Percentiles rank a stretch among this genome's conserved stretches.
These are phyloP conservation scores for Pterocles orientalis DNA, from an alignment of 2,113 vertebrate species.

Conservation along the genomic window DNA sequence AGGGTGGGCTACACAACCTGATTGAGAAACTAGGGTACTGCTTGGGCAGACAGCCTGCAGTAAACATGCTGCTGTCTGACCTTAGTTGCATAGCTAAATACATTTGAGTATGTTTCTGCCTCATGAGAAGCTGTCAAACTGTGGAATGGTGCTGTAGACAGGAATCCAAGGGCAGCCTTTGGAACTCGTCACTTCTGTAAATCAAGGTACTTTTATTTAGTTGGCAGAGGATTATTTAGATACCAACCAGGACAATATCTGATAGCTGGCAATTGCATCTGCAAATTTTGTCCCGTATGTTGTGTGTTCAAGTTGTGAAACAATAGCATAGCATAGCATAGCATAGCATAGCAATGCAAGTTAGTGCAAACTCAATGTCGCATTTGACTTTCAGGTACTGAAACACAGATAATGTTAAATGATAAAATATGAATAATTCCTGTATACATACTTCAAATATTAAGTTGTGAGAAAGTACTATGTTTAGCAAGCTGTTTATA, in stretches of 20 bases:
- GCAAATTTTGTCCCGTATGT: not conserved
- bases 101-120: not conserved
- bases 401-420: not conserved
- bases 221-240: not conserved
- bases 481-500: not conserved
- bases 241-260: not conserved
- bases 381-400: not conserved
- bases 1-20: not conserved
- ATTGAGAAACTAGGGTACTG: not conserved
- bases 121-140: not conserved
- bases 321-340: not conserved
- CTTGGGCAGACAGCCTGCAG: not conserved
- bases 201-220: not conserved
- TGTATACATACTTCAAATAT: not conserved
- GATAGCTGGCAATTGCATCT: not conserved
- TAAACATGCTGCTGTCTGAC: not conserved
- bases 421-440: not conserved
- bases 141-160: not conserved
- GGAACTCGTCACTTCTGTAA: not conserved
- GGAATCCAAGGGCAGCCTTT: not conserved
- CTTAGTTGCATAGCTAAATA: not conserved
- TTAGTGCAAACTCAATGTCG: not conserved
- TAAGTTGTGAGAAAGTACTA: not conserved
- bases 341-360: not conserved
- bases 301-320: not conserved